Base-by-base conservation (phyloP, 1,140 invertebrate species). In the Drosophila erecta region DNA sequence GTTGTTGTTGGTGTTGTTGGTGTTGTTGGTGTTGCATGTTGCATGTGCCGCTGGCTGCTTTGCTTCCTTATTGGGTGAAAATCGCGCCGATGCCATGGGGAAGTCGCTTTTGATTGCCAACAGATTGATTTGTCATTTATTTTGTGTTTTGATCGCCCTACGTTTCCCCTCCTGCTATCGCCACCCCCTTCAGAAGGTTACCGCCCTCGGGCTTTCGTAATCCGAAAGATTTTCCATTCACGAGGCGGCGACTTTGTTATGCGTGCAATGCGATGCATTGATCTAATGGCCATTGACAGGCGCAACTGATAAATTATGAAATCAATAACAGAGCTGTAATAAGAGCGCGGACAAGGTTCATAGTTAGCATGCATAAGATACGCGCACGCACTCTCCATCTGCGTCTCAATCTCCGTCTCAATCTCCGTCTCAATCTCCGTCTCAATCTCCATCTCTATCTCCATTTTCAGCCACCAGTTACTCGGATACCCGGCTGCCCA, bases 31-130 rank as follows among this genome's bases (percentile, higher is more conserved):
- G 56, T 33, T 69, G 81, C 30, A 38, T 77, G 60, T 62, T 81
- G 69, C 51, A 80, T 66, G 41, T 76, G 49, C 62, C 35, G 61
- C 43, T 70, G 46, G 40, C 57, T 79, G 61, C 58, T 77, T 90
- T 78, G 85, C 84, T 89, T 89, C 84, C 84, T 89, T 89, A 89
- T 89, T 90, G 76, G 84, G 84, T 89, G 84, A 90, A 89, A 89
- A 85, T 89, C 79, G 71, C 58, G 43, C 53, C 62, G 49, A 59
- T 51, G 57, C 51, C 67, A 70, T 59, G 67, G 76, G 84, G 72
- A 89, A 87, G 79, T 87, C 46, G 46, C 65, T 77, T 87, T 70
- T 87, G 84, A 87, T 89, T 87, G 76, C 79, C 72, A 76, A 37
- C 76, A 79, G 85, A 87, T 87, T 87, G 84, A 87, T 87, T 87